Base-by-base conservation (phyloP, 2,113 vertebrate species). In the Nymphicus hollandicus region DNA sequence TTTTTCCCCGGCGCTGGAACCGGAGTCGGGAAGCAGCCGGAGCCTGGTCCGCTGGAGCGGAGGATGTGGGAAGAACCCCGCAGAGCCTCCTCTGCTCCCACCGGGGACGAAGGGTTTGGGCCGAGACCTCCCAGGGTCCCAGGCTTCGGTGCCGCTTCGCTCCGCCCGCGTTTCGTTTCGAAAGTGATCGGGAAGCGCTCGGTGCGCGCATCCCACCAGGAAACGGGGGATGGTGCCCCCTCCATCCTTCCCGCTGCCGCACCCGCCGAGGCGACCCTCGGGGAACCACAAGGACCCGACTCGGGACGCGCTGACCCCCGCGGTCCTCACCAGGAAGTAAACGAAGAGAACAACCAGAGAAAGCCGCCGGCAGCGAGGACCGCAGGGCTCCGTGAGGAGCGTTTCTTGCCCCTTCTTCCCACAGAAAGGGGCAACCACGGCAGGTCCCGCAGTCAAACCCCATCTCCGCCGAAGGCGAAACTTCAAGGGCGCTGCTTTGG, bases 351-450 rank as follows among this genome's bases (percentile, higher is more conserved):
- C 14, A 47, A 44, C 65, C 27, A 5, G 52, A 11, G 11, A 44
- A 60, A 72, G 18, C 13, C 31, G 9, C 39, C 5, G n/a, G 18
- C 1, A 3, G 31, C 13, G 10, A n/a, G 24, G 63, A 46, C 4
- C 1, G 4, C 8, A 5, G 4, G 13, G n/a, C 44, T 77, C 63
- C 29, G 23, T 4, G 3, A 0, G 3, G 19, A 6, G 7, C 2
- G 3, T 4, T 82, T 39, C 44, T 80, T 12, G 24, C 11, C 10
- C 22, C 39, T 69, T 50, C 12, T n/a, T 3, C 23, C 22, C 35
- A 17, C 24, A 43, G 7, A 37, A 60, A 33, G 29, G 22, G 23
- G 14, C 43, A 28, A 7, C 41, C 53, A 28, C 9, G 9, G 22
- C 39, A 27, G 27, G 23, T 4, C 24, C 39, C 14, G 3, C 72